Conservation (phyloP, 2,797 vertebrate genomes). For the Phrynocephalus guinanensis region DNA sequence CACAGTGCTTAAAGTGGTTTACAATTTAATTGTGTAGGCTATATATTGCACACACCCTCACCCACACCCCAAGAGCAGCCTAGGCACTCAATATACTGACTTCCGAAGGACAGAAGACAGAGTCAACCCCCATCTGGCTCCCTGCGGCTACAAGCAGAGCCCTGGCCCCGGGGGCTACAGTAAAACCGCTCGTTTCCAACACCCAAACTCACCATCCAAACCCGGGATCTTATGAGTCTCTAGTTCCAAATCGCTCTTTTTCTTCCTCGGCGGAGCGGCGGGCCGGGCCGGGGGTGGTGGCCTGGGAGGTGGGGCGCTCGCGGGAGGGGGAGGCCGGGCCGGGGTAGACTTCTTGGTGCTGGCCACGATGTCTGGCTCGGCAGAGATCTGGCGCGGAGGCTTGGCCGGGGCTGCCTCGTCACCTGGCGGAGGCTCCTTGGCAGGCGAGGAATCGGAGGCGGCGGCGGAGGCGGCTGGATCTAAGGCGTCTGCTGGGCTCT, state of each 20-base stretch:
- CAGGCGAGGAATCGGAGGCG: conserved; percentile 33
- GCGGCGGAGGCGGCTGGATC: conserved; percentile 70
- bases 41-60: no score
- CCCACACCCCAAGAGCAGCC: no score
- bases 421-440: conserved; percentile 73
- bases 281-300: conserved; percentile 92
- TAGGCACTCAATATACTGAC: no score
- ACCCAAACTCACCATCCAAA: conserved; percentile 85
- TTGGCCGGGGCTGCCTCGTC: conserved; percentile 87
- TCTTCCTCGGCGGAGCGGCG: conserved; percentile 87
- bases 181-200: not conserved
- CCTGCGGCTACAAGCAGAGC: no score
- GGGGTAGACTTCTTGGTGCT: conserved; percentile 96
- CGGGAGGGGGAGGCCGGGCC: conserved; percentile 89
- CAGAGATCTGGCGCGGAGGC: conserved; percentile 88
- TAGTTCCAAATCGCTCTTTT: conserved; percentile 84
- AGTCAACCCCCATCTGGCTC: no score
- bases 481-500: conserved; percentile 78
- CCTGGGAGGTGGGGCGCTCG: conserved; percentile 88
- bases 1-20: no score
- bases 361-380: conserved; percentile 96
- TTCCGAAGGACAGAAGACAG: no score
- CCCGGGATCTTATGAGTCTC: conserved; percentile 84
- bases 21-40: no score
- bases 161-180: no score